Percentiles rank a stretch among this genome's conserved stretches.
phyloP scores from a whole-genome alignment of 2,797 vertebrate species.

The Rhyacichthys aspro region DNA sequence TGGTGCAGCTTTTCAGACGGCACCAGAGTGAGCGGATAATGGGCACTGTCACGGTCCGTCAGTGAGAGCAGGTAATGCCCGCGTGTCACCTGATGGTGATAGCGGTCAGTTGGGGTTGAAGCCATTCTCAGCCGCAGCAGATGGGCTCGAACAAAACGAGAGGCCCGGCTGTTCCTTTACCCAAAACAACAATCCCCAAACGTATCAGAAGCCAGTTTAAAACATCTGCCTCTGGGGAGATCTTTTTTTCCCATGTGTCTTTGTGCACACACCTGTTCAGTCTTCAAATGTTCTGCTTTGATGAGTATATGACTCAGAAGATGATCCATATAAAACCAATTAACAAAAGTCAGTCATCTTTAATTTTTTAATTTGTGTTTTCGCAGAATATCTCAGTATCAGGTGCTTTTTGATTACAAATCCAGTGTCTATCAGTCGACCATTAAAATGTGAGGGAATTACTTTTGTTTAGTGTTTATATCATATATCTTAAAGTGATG shows the following conservation, averaged over 20 bases:
- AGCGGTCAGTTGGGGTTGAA: conserved; percentile 42
- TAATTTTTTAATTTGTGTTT: no score
- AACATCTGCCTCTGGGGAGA: conserved; percentile 2
- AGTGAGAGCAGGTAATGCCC: conserved; percentile 56
- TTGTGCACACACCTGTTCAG: background rate
- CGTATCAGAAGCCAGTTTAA: conserved; percentile 1
- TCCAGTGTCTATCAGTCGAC: no score
- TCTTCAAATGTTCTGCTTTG: background rate
- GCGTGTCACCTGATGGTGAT: conserved; percentile 54
- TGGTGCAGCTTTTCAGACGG: conserved; percentile 41
- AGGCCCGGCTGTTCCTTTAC: background rate
- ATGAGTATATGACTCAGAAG: background rate
- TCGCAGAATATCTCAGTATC: no score
- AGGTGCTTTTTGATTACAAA: no score
- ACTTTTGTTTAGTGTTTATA: no score
- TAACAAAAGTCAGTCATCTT: no score
- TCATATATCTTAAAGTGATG: no score
- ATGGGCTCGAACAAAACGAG: conserved; percentile 39
- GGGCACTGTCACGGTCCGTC: conserved; percentile 63
- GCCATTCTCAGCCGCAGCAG: conserved; percentile 33
- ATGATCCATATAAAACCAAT: no score
- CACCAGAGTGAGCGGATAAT: conserved; percentile 53
- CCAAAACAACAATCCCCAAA: conserved; percentile 4
- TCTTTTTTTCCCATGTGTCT: conserved; percentile 10
- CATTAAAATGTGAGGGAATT: no score